Conservation (phyloP, 2,797 vertebrate genomes). For the Acanthiza pusilla region DNA sequence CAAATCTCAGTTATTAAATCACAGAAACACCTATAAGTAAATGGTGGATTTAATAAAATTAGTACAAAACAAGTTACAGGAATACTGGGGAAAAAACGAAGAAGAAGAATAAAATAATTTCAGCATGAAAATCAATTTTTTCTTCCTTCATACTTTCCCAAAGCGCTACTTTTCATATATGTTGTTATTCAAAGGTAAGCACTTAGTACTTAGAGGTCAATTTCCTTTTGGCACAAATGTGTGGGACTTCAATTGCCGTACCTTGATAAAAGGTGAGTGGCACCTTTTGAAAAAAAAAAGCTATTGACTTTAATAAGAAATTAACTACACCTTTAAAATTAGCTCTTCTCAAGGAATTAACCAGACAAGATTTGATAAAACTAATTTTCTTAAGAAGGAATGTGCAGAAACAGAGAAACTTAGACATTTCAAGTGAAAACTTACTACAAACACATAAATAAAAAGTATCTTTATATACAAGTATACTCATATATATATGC, state of each 20-base stretch:
- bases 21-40: neutral
- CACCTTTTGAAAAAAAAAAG: fast-evolving
- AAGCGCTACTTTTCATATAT: neutral
- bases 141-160: neutral
- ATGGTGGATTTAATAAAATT: neutral
- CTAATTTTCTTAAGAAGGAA: neutral
- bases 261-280: neutral
- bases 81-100: neutral
- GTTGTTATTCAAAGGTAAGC: neutral
- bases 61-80: neutral
- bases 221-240: neutral
- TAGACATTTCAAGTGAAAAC: neutral
- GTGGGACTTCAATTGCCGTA: neutral
- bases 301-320: neutral
- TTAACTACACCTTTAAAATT: neutral
- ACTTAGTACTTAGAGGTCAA: neutral
- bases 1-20: neutral
- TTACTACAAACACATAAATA: neutral
- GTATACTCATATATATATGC: neutral
- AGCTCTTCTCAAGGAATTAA: neutral
- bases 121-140: neutral
- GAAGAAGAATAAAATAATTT: neutral
- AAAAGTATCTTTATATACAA: neutral
- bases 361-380: neutral
- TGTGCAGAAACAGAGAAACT: neutral